Conservation (phyloP, 1,140 invertebrate genomes). For the Macrostomum lignano region DNA sequence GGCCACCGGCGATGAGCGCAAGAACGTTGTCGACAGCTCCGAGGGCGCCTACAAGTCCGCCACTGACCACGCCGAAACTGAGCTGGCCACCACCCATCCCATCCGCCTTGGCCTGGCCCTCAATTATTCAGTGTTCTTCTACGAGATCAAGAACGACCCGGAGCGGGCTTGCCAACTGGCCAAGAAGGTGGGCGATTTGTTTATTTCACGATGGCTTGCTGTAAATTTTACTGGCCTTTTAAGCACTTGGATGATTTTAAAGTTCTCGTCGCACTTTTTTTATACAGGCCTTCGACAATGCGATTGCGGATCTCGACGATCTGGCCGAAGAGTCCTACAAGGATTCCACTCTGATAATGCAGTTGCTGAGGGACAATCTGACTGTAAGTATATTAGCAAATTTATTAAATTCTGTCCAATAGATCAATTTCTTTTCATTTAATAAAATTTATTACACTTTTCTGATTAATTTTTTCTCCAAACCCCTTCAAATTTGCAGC, state of each 20-base stretch:
- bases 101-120: conserved; percentile 52
- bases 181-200: too few relatives aligned
- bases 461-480: too few relatives aligned
- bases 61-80: conserved; percentile 75
- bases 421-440: too few relatives aligned
- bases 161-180: conserved; percentile 75
- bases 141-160: conserved; percentile 85
- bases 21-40: conserved; percentile 74
- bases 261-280: too few relatives aligned
- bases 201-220: too few relatives aligned
- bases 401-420: too few relatives aligned
- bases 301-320: conserved; percentile 18
- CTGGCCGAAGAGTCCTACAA: conserved; percentile 65
- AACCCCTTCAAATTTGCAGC: too few relatives aligned
- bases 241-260: too few relatives aligned
- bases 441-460: too few relatives aligned
- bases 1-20: conserved; percentile 64
- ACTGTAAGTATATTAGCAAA: too few relatives aligned
- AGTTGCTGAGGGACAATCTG: conserved; percentile 89
- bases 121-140: conserved; percentile 88
- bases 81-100: conserved; percentile 74
- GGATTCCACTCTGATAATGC: conserved; percentile 93
- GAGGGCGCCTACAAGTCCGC: conserved; percentile 83
- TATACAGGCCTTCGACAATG: conserved; percentile 98
- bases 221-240: too few relatives aligned